A percentile compares a stretch with the other conserved stretches of the same genome.
phyloP scores from a whole-genome alignment of 2,888 invertebrate genomes.

The Cistogaster globosa region DNA sequence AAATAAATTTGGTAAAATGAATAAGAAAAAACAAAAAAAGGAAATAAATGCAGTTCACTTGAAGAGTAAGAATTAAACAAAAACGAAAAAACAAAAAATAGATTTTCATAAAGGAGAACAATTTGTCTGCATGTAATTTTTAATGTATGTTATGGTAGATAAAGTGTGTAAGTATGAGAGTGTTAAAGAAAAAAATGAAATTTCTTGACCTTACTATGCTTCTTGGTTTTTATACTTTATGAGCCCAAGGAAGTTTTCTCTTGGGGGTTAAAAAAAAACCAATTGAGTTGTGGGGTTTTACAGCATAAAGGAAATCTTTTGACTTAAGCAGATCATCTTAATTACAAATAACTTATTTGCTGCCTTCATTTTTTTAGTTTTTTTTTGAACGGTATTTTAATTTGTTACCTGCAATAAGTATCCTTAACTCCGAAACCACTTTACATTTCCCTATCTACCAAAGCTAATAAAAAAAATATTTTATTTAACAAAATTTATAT shows the following conservation, averaged over 20 bases:
- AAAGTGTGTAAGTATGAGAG: too few relatives aligned
- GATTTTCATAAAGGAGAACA: not conserved
- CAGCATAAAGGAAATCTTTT: not conserved
- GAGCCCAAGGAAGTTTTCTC: not conserved
- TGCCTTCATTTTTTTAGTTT: not conserved
- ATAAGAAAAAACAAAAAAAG: not conserved
- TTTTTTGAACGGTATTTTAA: not conserved
- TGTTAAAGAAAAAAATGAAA: constrained; percentile 1
- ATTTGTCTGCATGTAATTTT: constrained; percentile 24
- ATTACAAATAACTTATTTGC: not conserved
- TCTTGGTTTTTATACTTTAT: constrained; percentile 63
- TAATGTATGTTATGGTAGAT: constrained; percentile 26
- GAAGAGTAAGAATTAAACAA: not conserved
- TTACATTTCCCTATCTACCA: not conserved
- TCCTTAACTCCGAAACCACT: not conserved
- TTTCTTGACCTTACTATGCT: constrained; percentile 63
- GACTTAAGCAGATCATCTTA: not conserved
- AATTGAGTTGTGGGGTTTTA: not conserved
- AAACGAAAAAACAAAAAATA: not conserved
- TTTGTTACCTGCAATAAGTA: not conserved
- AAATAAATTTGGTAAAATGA: not conserved
- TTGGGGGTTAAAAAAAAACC: not conserved
- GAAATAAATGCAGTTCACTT: constrained; percentile 17
- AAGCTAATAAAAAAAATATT: constrained; percentile 32
- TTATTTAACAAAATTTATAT: constrained; percentile 52